Conservation (phyloP, 2,888 invertebrate genomes). For the Lydus trimaculatus region DNA sequence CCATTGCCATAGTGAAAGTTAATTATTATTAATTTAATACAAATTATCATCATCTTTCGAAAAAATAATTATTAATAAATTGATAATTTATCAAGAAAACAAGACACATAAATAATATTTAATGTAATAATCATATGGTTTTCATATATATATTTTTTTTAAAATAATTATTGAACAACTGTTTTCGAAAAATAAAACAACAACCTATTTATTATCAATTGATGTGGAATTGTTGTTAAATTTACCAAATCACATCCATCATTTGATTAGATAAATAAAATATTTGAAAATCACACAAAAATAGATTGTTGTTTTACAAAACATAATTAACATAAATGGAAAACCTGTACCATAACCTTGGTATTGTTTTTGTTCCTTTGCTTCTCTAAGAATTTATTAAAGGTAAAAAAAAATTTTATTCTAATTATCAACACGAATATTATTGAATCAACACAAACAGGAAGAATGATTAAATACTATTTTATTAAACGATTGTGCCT, state of each 20-base stretch:
- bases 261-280: background rate
- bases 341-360: constrained; percentile 1
- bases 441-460: too few relatives aligned
- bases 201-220: background rate
- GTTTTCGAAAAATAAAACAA: background rate
- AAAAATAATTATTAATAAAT: background rate
- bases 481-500: too few relatives aligned
- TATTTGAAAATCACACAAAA: background rate
- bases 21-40: too few relatives aligned
- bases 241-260: background rate
- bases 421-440: too few relatives aligned
- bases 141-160: background rate
- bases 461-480: too few relatives aligned
- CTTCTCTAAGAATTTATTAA: background rate
- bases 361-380: background rate
- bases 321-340: background rate
- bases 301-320: background rate
- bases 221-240: background rate
- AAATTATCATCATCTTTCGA: background rate
- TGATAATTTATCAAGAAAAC: constrained; percentile 1
- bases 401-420: too few relatives aligned
- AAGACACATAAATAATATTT: background rate
- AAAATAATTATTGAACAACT: background rate
- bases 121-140: background rate
- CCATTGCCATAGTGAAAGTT: too few relatives aligned